Percentiles rank a stretch among this genome's conserved stretches.
These are phyloP conservation scores for Torymus auratus DNA, from an alignment of 2,888 invertebrate genomes.

Conservation along the genomic window DNA sequence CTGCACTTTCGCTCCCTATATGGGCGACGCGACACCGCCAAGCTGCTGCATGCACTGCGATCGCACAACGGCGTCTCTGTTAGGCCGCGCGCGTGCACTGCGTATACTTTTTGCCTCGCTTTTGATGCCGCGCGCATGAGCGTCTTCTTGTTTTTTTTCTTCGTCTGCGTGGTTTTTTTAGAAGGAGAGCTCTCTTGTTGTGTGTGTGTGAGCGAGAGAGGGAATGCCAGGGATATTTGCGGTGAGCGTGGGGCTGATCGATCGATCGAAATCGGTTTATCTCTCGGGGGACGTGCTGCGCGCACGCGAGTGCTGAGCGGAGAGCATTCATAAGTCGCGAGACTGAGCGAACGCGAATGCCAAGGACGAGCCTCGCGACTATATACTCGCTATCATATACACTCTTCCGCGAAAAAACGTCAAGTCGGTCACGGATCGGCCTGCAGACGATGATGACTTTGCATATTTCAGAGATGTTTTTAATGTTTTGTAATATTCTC, in stretches of 20 bases:
- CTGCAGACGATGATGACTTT: no score
- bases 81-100: conserved; percentile 28
- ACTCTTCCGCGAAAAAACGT: conserved; percentile 19
- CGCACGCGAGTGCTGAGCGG: conserved; percentile 51
- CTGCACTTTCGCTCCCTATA: conserved; percentile 76
- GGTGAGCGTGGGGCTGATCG: conserved; percentile 2
- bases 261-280: conserved; percentile 21
- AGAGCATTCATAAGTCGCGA: no score
- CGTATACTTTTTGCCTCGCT: not conserved
- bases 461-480: no score
- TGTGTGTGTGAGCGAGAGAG: no score
- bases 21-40: conserved; percentile 65
- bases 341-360: conserved; percentile 48
- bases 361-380: conserved; percentile 46
- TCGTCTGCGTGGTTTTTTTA: no score
- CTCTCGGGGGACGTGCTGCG: conserved; percentile 5
- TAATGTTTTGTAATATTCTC: no score
- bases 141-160: not conserved
- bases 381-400: not conserved
- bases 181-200: no score
- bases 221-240: conserved; percentile 10
- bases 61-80: conserved; percentile 61
- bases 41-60: conserved; percentile 61
- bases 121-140: not conserved
- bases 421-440: no score